phyloP scores from a whole-genome alignment of 1,140 invertebrate species.

The Metopolophium dirhodum region DNA sequence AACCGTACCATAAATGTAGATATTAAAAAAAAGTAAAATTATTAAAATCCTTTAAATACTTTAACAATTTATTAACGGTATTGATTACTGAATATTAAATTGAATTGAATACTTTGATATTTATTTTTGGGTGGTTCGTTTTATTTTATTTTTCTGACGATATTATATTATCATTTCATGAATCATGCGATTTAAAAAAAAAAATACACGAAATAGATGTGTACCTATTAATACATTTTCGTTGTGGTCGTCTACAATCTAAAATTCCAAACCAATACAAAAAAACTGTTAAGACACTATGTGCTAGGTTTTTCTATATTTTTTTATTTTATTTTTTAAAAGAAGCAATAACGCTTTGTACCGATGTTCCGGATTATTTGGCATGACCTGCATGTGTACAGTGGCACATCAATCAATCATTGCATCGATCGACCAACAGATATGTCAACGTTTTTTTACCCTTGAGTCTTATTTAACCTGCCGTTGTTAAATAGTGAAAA shows the following conservation, averaged over 20 bases:
- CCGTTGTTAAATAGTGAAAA: background rate
- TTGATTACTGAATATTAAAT: background rate
- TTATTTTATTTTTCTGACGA: background rate
- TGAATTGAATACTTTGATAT: background rate
- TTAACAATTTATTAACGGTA: background rate
- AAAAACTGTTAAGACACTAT: background rate
- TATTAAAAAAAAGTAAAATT: background rate
- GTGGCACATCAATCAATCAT: constrained; percentile 46
- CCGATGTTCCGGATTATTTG: constrained; percentile 46
- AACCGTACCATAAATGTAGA: background rate
- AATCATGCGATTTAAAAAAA: too few species aligned
- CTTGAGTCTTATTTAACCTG: constrained; percentile 19
- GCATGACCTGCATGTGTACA: background rate
- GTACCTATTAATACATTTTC: background rate
- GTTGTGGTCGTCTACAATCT: background rate
- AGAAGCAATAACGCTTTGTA: constrained; percentile 16
- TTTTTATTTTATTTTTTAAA: constrained; percentile 1
- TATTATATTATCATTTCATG: too few species aligned
- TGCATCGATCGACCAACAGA: constrained; percentile 41
- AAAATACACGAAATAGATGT: background rate
- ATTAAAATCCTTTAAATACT: background rate
- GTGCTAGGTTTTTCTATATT: background rate
- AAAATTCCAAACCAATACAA: background rate
- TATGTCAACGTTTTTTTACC: constrained; percentile 25
- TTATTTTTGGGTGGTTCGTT: background rate